Evolutionary conservation across 1,140 invertebrate species (phyloP).

Genomic region (Trachymyrmex septentrionalis): DNA sequence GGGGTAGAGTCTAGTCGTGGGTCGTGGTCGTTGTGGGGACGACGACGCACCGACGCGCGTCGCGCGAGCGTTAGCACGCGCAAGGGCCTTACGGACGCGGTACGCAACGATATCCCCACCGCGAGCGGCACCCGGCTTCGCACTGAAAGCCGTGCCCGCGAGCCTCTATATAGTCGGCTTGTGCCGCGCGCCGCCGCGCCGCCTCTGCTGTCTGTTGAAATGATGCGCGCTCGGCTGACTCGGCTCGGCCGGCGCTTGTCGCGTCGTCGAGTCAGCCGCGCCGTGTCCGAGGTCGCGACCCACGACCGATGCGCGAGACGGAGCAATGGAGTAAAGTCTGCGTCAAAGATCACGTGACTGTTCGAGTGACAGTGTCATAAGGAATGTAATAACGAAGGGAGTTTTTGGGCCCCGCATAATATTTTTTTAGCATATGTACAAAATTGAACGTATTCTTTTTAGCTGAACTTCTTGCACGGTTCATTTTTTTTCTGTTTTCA

Average conservation of each 20-base stretch:
- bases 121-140: constrained; percentile 71
- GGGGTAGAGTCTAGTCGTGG: constrained; percentile 11
- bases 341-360: neutral
- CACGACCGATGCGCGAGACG: constrained; percentile 23
- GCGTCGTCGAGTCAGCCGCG: neutral
- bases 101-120: constrained; percentile 67
- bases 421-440: neutral
- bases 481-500: no score
- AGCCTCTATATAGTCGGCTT: neutral
- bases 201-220: neutral
- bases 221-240: no score
- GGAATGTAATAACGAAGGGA: no score
- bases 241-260: neutral
- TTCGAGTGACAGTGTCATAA: neutral
- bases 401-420: neutral
- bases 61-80: constrained; percentile 15
- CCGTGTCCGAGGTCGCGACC: constrained; percentile 24
- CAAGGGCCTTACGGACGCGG: constrained; percentile 41
- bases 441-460: no score
- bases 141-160: constrained; percentile 71
- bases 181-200: neutral
- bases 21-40: neutral
- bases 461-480: no score
- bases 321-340: neutral
- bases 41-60: constrained; percentile 48